A percentile compares a stretch with the other conserved stretches of the same genome.
Conservation (phyloP, 2,888 invertebrate genomes). For the Zygothrica quintamaculata region DNA sequence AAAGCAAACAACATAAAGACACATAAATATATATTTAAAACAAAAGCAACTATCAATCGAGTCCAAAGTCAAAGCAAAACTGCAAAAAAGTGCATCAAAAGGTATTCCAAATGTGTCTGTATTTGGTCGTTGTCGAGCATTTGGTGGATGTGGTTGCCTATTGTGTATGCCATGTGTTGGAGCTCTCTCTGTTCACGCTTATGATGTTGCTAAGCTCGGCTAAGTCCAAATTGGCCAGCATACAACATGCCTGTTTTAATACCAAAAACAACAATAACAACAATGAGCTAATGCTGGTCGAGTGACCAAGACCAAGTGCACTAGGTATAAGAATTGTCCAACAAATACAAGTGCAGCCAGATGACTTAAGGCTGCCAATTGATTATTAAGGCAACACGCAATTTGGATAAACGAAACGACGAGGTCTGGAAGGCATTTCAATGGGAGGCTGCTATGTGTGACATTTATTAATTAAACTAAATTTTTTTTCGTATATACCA, state of each 20-base stretch:
- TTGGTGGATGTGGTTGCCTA: conserved; percentile 78
- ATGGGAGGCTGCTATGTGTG: conserved; percentile 1
- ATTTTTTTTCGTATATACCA: too few relatives aligned
- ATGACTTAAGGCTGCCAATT: background rate
- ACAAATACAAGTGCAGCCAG: background rate
- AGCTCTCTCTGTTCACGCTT: conserved; percentile 73
- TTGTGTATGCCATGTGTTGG: conserved; percentile 79
- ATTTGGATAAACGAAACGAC: too few relatives aligned
- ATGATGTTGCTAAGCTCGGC: conserved; percentile 76
- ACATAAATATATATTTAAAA: background rate
- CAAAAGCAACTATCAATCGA: too few relatives aligned
- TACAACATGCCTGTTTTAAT: conserved; percentile 4
- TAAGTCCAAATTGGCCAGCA: conserved; percentile 48
- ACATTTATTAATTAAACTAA: conserved; percentile 1
- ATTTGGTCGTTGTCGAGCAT: conserved; percentile 77
- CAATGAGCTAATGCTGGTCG: conserved; percentile 34
- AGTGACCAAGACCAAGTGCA: conserved; percentile 35
- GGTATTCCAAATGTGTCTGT: conserved; percentile 75
- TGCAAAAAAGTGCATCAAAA: background rate
- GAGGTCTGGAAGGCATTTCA: conserved; percentile 1
- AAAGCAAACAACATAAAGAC: background rate
- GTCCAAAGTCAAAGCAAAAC: background rate
- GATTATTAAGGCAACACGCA: too few relatives aligned
- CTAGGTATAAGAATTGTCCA: conserved; percentile 4
- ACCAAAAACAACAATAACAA: conserved; percentile 34